Evolutionary conservation across 2,888 invertebrate species (phyloP), one percentile per base, ranked within the genome.

Genomic region (Leuctra nigra): DNA sequence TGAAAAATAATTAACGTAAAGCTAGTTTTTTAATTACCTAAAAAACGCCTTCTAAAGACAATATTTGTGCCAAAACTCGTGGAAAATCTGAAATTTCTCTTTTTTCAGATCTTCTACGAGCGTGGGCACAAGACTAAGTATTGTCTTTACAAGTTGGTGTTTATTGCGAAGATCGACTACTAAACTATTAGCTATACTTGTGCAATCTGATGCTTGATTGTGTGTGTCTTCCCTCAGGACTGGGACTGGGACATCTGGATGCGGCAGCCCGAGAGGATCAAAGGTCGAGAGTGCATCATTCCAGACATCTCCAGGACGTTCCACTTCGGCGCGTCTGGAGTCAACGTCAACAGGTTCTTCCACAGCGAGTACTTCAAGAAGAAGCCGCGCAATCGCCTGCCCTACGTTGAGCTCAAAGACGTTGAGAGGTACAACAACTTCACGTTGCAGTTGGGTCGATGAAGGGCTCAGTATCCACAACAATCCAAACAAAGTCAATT

Each of bases 241-340:
- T 79, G 78, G 79, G 79, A 80, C 67, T 80, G 80, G 80, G 80
- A 80, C 64, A 79, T 80, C 78, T 79, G 80, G 80, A 77, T 80
- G 77, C 67, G 79, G 48, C 67, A 74, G 48, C 71, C 73, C 13
- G 71, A 71, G 60, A 70, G 79, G 14, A 70, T 79, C 7, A 76
- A 76, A 63, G 74, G 74, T 29, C 67, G 80, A 54, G 80, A 80
- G 65, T 80, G 80, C 65, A 67, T 80, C 54, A 75, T 80, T 53
- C 80, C 80, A 7, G 80, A 80, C 64, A 72, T 80, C 7, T 79
- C 79, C 22, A 68, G 80, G 54, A 79, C 80, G 6, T 80, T 75
- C 67, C 80, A 80, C 67, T 80, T 80, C 66, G 80, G 80, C 14
- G 74, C 78, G 47, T 76, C 75, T 55, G 80, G 80, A 4, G 70